These are phyloP conservation scores for Dicrostonyx torquatus DNA, from an alignment of 2,797 vertebrate species.

Conservation along the genomic window DNA sequence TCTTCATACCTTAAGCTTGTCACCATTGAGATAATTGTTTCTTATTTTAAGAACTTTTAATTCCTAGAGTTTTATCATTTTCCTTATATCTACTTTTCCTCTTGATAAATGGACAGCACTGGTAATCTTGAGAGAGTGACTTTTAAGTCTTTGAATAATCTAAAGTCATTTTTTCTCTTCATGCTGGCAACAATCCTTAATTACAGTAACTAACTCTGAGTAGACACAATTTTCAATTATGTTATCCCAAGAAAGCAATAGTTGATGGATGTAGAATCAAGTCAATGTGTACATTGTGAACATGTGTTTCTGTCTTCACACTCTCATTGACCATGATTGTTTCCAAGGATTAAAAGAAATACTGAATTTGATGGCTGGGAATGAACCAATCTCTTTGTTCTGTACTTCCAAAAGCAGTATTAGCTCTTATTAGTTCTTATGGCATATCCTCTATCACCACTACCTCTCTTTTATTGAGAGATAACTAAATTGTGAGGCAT, in stretches of 20 bases:
- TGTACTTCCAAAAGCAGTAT: background rate
- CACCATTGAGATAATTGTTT: background rate
- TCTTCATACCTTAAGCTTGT: background rate
- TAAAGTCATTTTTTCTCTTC: background rate
- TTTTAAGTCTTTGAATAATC: background rate
- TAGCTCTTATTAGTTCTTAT: background rate
- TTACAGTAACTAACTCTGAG: background rate
- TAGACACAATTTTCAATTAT: background rate
- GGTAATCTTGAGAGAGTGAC: background rate
- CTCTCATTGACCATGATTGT: background rate
- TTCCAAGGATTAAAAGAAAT: background rate
- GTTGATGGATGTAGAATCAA: background rate
- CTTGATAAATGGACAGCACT: background rate
- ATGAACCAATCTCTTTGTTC: background rate
- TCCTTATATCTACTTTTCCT: background rate
- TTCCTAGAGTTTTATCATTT: background rate
- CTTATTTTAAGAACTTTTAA: background rate
- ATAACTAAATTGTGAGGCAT: background rate
- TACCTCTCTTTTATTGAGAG: constrained; percentile 21
- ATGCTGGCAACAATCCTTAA: background rate
- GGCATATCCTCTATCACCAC: background rate
- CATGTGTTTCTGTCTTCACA: background rate
- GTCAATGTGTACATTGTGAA: background rate
- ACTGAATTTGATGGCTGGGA: background rate
- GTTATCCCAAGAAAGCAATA: background rate